Base-by-base conservation (phyloP, 1,140 invertebrate species). In the Saccostrea cuccullata region DNA sequence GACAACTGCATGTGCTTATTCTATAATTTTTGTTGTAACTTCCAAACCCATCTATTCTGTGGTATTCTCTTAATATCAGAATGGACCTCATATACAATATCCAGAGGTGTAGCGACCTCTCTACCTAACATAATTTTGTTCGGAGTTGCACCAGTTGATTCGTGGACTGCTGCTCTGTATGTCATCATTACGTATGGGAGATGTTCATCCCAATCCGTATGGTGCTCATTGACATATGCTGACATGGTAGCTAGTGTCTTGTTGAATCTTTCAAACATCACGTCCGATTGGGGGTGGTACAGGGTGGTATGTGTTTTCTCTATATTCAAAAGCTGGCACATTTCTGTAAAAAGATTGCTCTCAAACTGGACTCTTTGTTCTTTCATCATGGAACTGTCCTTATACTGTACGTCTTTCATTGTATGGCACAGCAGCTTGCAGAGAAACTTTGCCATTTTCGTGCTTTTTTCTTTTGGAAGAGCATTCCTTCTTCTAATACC, bases 231-330 rank as follows among this genome's bases (percentile, higher is more conserved):
- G 11, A 87, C 86, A 47, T 56, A 86, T 20, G 85, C 47, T n/a
- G 23, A 26, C 86, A 87, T 87, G 13, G 87, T 55, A 13, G 30
- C 55, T 26, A 91, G 36, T 26, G 88, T 91, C 40, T 73, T 23
- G 47, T 90, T 91, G 20, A 91, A 88, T 23, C 91, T 13, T 82
- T 91, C 91, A 26, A 89, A 88, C 83, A 89, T 58, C 12, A 90
- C 90, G 82, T 90, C 86, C 17, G 64, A 64, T 82, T 89, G 85
- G 0, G 89, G 91, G 85, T 90, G 87, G 55, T 88, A 91, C 20
- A 90, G 91, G 23, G 89, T 89, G n/a, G 90, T 90, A 26, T 70
- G 23, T 55, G 84, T 86, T 47, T 90, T 88, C 55, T 87, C 40
- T 17, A 91, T 82, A 17, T 86, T 82, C 20, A 90, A 83, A 13